Conservation (phyloP, 2,113 vertebrate species). For the Oxyruncus cristatus region DNA sequence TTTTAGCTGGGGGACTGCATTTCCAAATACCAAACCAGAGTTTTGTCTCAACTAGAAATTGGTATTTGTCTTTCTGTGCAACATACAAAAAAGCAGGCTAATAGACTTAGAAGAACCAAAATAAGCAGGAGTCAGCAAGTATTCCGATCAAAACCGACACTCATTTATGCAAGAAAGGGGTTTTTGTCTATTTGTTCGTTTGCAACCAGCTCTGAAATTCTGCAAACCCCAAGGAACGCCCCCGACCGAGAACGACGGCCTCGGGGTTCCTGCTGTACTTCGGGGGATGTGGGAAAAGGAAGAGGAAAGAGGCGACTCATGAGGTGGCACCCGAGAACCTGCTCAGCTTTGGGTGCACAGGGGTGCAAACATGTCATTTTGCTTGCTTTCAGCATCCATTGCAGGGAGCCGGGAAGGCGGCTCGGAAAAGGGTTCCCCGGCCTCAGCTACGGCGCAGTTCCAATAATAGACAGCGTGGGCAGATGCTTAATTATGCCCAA, state of each 20-base stretch:
- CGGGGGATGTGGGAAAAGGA: not conserved
- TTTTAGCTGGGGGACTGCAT: not conserved
- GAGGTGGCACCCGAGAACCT: not conserved
- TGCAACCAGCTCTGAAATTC: not conserved
- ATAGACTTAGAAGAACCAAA: not conserved
- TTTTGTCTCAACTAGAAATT: not conserved
- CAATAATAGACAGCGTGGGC: conserved; percentile 1
- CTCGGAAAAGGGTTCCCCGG: not conserved
- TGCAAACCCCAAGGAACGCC: not conserved
- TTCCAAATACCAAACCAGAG: not conserved
- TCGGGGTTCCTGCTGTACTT: not conserved
- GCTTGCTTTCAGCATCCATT: not conserved
- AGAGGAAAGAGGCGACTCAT: not conserved
- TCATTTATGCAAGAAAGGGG: not conserved
- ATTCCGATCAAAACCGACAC: not conserved
- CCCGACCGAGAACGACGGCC: accelerated
- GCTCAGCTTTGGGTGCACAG: not conserved
- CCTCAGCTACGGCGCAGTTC: not conserved
- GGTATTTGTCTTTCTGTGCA: not conserved
- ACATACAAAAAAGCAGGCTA: not conserved
- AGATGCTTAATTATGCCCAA: conserved; percentile 27
- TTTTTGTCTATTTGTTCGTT: not conserved
- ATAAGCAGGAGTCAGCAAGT: not conserved
- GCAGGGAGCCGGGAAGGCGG: not conserved
- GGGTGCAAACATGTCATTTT: not conserved